Evolutionary conservation across 2,888 invertebrate species (phyloP).

Genomic region (Scaptomyza parva): DNA sequence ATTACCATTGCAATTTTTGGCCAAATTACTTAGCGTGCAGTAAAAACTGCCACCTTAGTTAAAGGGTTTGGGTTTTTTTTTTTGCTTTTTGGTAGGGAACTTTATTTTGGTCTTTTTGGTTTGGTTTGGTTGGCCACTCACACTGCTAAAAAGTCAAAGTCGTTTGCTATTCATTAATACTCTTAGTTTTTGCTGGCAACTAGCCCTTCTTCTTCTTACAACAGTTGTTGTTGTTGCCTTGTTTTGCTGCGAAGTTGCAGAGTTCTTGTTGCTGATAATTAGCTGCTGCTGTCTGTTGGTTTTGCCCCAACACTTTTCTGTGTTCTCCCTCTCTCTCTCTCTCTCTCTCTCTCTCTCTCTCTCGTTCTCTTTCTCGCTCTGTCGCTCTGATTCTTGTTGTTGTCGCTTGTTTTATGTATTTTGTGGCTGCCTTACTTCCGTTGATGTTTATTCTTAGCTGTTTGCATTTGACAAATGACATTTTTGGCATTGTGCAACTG

Average conservation of each 20-base stretch:
- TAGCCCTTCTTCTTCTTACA: neutral
- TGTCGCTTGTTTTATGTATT: constrained; percentile 77
- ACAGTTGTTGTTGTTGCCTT: constrained; percentile 38
- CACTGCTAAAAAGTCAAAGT: constrained; percentile 70
- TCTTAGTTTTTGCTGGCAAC: constrained; percentile 67
- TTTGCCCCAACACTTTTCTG: constrained; percentile 62
- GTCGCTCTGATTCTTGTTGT: constrained; percentile 27
- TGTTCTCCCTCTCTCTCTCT: constrained; percentile 49
- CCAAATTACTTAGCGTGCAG: constrained; percentile 70
- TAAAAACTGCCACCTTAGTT: constrained; percentile 56
- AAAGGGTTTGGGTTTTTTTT: neutral
- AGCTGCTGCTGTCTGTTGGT: constrained; percentile 78
- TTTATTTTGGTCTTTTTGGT: constrained; percentile 32
- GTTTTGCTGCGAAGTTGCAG: constrained; percentile 50
- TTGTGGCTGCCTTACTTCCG: constrained; percentile 80
- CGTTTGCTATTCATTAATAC: constrained; percentile 81
- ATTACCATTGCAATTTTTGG: constrained; percentile 51
- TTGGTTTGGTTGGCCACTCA: constrained; percentile 52
- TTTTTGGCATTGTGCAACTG: constrained; percentile 78
- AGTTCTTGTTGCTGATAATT: constrained; percentile 76
- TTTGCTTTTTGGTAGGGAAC: constrained; percentile 8
- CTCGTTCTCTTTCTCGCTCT: constrained; percentile 19
- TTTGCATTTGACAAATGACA: constrained; percentile 81
- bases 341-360: constrained; percentile 23
- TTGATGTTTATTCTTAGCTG: constrained; percentile 81